Evolutionary conservation across 2,797 vertebrate species (phyloP), one percentile per base, ranked within the genome.

Genomic region (Manis pentadactyla): DNA sequence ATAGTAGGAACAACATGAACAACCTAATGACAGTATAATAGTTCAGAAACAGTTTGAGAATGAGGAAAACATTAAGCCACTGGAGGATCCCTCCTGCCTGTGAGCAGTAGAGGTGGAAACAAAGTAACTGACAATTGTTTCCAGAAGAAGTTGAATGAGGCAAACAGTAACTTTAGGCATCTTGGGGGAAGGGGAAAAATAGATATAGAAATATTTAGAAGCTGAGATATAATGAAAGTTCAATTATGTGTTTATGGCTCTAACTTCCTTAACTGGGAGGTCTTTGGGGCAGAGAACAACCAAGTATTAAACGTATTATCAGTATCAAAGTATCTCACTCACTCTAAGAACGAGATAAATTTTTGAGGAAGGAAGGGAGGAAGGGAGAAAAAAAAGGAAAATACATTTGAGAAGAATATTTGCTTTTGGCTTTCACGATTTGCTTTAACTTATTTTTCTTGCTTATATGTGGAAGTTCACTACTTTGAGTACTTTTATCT

Each of bases 231-330:
- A 42, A 59, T 53, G 66, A 64, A 14, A 42, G 29, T 69, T 92
- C 37, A 92, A 39, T 73, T 81, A 61, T 63, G 84, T 96, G n/a
- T 92, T 95, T 79, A 86, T 87, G 90, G 42, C n/a, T 86, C 21
- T 86, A 87, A 78, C 42, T 84, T 93, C 64, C 61, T 87, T 75
- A 68, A 74, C 10, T 68, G 53, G 34, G 53, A 96, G 77, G 93
- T 39, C 27, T 79, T 77, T 92, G 17, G 8, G 5, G 34, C 46
- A 18, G 19, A 25, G 23, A 59, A 42, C 27, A 89, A 68, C 4
- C 37, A 84, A 93, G 9, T 59, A 6, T 81, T 87, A 68, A 89
- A 53, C 90, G 61, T 93, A n/a, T 64, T 64, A 68, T 83, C 53
- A 51, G 5, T 37, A 37, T 63, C n/a, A 39, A 96, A 95, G 27